A percentile compares a stretch with the other conserved stretches of the same genome.
Evolutionary conservation across 2,888 invertebrate genomes (phyloP).

Genomic region (Rhagonycha fulva): DNA sequence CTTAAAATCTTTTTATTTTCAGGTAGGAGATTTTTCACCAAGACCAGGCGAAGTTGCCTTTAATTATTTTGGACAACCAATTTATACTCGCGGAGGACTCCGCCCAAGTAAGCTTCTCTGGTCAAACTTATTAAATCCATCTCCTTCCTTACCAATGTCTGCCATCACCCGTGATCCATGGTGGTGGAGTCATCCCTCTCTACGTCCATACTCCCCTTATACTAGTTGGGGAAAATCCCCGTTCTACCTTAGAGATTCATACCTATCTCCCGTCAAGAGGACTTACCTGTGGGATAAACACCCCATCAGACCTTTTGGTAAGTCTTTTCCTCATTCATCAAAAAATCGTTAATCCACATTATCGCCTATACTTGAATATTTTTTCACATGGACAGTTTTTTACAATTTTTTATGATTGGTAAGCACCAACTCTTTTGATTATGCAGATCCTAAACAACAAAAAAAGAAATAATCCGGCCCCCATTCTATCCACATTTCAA

Average conservation of each 20-base stretch:
- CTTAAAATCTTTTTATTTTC: constrained; percentile 1
- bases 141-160: constrained; percentile 76
- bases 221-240: constrained; percentile 73
- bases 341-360: background rate
- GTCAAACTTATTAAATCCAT: constrained; percentile 78
- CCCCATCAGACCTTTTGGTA: constrained; percentile 89
- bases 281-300: constrained; percentile 90
- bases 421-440: background rate
- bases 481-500: background rate
- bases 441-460: background rate
- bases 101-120: constrained; percentile 56
- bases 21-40: constrained; percentile 68
- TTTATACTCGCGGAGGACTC: constrained; percentile 70
- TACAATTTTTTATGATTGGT: constrained; percentile 3
- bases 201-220: constrained; percentile 70
- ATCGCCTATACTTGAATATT: constrained; percentile 16
- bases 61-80: constrained; percentile 78
- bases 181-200: constrained; percentile 85
- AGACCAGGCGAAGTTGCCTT: constrained; percentile 73
- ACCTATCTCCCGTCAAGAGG: constrained; percentile 89
- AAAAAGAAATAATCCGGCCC: background rate
- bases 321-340: constrained; percentile 55
- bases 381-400: constrained; percentile 36
- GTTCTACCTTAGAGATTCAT: constrained; percentile 83
- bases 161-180: constrained; percentile 86